Conservation (phyloP, 2,888 invertebrate species). For the Conchocele bisecta region DNA sequence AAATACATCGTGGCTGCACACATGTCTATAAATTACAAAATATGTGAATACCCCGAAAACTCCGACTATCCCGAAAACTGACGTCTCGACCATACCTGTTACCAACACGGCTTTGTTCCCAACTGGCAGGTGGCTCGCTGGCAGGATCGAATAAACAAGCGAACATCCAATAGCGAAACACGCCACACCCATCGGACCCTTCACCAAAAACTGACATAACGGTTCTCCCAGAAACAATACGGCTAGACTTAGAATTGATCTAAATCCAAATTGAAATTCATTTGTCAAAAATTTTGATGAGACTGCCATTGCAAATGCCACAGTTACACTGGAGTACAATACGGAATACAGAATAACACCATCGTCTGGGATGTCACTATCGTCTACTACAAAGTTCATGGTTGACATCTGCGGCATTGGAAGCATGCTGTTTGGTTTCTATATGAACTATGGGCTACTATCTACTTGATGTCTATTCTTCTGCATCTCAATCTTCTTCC, state of each 20-base stretch:
- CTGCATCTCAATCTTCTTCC: no score
- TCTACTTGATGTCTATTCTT: no score
- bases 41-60: no score
- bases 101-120: slow-evolving; percentile 78
- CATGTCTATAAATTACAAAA: no score
- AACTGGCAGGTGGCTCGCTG: slow-evolving; percentile 79
- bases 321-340: slow-evolving; percentile 79
- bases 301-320: slow-evolving; percentile 81
- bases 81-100: no score
- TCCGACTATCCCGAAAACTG: no score
- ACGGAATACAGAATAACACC: slow-evolving; percentile 80
- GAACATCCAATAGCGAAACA: slow-evolving; percentile 78
- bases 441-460: slow-evolving; percentile 1
- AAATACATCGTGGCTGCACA: no score
- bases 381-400: slow-evolving; percentile 61
- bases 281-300: slow-evolving; percentile 80
- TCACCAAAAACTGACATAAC: slow-evolving; percentile 79
- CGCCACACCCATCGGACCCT: slow-evolving; percentile 78
- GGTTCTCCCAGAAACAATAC: slow-evolving; percentile 81
- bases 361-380: slow-evolving; percentile 64
- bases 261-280: slow-evolving; percentile 80
- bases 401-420: slow-evolving; percentile 45
- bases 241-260: slow-evolving; percentile 77
- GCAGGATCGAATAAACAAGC: slow-evolving; percentile 78
- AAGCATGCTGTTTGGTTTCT: slow-evolving; percentile 33